Base-by-base conservation (phyloP, 2,888 invertebrate genomes). In the Hyalella azteca region DNA sequence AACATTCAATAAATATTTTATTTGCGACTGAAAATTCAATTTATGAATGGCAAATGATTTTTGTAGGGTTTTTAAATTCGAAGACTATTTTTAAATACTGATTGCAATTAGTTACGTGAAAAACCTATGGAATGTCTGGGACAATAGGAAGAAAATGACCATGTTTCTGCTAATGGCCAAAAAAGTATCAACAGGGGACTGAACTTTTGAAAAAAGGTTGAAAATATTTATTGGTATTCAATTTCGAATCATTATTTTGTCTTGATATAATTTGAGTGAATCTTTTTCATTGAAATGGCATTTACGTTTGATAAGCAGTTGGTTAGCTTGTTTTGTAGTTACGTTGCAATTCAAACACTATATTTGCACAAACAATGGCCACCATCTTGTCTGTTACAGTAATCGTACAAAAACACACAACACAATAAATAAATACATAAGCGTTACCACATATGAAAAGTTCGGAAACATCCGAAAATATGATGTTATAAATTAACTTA, bases 341-440 rank as follows among this genome's bases (percentile, higher is more conserved):
- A 54, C 13, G 29, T 9, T 54, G 22, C 7, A 13, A 54, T 29
- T 54, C 29, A 54, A 22, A 29, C 54, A 54, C 66, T n/a, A 66
- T 36, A 36, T 66, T 66, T 36, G 66, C 66, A 75, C 13, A 26
- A 75, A 75, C 75, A 40, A 75, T 75, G 75, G 75, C 75, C 75
- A 75, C 75, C 75, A 75, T 75, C 75, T 75, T 75, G 75, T 45
- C 45, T 75, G 75, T 75, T 75, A 54, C 54, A 54, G 54, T 26
- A 54, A 54, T 26, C 29, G 29, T 54, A 26, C 9, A 22, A 26
- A 1, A 54, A 9, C 22, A 22, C 3, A 2, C 7, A 5, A 54
- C 26, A 54, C 54, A 54, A 54, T 54, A 29, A 54, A 11, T 26
- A 13, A 22, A 54, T 22, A 26, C 26, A 54, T 26, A 54, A 5